These are phyloP conservation scores for Falco novaeseelandiae DNA, from an alignment of 2,797 vertebrate species.

Conservation along the genomic window DNA sequence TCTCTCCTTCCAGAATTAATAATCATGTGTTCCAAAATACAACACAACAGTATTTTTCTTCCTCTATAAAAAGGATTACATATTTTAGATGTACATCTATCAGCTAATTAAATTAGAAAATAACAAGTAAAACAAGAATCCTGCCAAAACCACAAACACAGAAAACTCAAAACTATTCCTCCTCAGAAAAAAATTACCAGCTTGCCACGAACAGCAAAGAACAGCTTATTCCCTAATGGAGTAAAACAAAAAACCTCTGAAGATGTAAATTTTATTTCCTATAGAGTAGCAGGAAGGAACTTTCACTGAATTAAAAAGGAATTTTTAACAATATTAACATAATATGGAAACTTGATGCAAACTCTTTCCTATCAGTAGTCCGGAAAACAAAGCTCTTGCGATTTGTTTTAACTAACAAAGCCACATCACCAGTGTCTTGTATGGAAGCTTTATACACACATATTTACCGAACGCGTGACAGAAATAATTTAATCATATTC, in stretches of 20 bases:
- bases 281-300: not conserved
- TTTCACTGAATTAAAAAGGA: not conserved
- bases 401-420: too few species aligned
- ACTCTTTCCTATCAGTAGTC: not conserved
- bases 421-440: not conserved
- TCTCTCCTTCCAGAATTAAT: not conserved
- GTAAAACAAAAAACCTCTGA: not conserved
- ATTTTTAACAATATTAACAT: not conserved
- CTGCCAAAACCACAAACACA: not conserved
- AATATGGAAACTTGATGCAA: not conserved
- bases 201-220: not conserved
- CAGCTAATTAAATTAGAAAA: not conserved
- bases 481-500: not conserved
- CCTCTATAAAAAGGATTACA: not conserved
- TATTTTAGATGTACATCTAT: not conserved
- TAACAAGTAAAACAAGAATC: not conserved
- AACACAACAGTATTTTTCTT: not conserved
- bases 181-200: not conserved
- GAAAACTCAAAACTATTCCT: not conserved
- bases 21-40: slow-evolving; percentile 21
- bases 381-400: not conserved
- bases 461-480: not conserved
- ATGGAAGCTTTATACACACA: not conserved
- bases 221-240: not conserved
- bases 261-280: not conserved